Evolutionary conservation across 1,140 invertebrate genomes (phyloP), one percentile per base, ranked within the genome.

Genomic region (Drosophila azteca): DNA sequence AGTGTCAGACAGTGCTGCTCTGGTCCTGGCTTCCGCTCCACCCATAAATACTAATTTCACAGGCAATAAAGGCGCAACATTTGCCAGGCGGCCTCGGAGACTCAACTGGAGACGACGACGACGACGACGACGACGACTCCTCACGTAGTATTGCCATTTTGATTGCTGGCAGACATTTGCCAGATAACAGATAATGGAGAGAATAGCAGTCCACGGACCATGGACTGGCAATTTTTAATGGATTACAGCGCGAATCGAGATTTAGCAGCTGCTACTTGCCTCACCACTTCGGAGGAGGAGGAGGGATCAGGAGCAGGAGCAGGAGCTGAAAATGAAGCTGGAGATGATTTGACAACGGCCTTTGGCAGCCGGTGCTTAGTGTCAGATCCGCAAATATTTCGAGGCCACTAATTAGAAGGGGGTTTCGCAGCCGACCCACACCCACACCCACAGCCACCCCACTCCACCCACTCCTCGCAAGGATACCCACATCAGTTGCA

Each of bases 11-110:
- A 20, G 17, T 0, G 35, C 11, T 39, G 11, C 35, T 11, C 11
- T 39, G 11, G 11, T 43, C 11, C 11, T 39, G 60, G 54, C 75
- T 77, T 79, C 68, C 77, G 69, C 55, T 62, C 63, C 80, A 63
- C 68, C 63, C 90, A 91, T 91, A 91, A 90, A 90, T 91, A 90
- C 90, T 91, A 91, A 91, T 91, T 91, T 91, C 90, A 84, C 85
- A 87, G 90, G 82, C 90, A 81, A 91, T 91, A 91, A 91, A 90
- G 90, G 77, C 60, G 57, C 62, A 60, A 84, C 81, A 80, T 83
- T 84, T 72, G 77, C 81, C 81, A 85, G 67, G 24, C 24, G 22
- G 68, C 59, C 31, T 45, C 24, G 41, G 55, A 70, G 58, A 52
- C 57, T 60, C 58, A 54, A 35, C 31, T 35, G 9, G 9, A 7